Evolutionary conservation across 2,888 invertebrate species (phyloP), one percentile per base, ranked within the genome.

Genomic region (Hydrotaea diabolus): DNA sequence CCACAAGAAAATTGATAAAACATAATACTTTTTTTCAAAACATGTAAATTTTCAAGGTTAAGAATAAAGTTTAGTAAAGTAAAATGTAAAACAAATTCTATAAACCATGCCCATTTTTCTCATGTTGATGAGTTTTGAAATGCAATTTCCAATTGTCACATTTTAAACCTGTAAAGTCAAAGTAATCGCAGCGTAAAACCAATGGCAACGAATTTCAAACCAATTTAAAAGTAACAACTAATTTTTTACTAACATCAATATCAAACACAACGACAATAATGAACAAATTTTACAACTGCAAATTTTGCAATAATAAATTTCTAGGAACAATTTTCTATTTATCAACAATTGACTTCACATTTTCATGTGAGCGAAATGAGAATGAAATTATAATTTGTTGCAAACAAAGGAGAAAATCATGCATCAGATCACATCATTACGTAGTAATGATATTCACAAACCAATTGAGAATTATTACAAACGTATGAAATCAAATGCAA

Each of bases 381-480:
- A 1, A 59, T 26, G 59, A 59, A 59, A 55, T 55, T 55, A 55
- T 21, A 55, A 59, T 59, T 23, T 57, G 21, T 21, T 23, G 55
- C 46, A 71, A 71, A 49, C 2, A 4, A n/a, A 49, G 15, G 46
- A 43, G 72, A 57, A 81, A 66, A 39, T 76, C 77, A 82, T 83
- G 79, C 77, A 64, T 49, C 55, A 23, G 23, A 73, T 55, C 0
- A 39, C n/a, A 49, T 4, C 31, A 31, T 31, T 31, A 31, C 7
- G 31, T 31, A 31, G 31, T 31, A 31, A 31, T 4, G 7, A 62
- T 36, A n/a, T 59, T 78, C 26, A 66, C 36, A 26, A 73, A 83
- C 66, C 76, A 74, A 83, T 73, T 80, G 80, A 64, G 80, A 85
- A 81, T 85, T 78, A 84, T 66, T 74, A 39, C 71, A 74, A 43